Evolutionary conservation across 2,888 invertebrate genomes (phyloP).

Genomic region (Agrotis clavis): DNA sequence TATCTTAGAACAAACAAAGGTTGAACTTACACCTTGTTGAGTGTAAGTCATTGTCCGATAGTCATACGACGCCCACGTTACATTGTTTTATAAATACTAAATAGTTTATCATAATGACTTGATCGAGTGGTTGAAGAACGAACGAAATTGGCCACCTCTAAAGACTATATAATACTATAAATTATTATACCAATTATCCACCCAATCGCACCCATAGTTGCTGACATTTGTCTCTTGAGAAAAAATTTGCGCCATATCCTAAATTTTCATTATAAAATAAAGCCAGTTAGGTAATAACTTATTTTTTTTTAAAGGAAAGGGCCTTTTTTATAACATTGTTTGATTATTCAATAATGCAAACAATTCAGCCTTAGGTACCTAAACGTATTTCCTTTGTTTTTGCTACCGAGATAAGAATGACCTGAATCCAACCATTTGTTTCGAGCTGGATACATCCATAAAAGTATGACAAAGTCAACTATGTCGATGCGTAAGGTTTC

Average conservation of each 20-base stretch:
- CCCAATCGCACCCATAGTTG: too few relatives aligned
- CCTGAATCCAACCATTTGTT: conserved; percentile 18
- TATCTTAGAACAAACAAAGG: conserved; percentile 69
- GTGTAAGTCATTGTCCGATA: conserved; percentile 73
- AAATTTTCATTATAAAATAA: not conserved
- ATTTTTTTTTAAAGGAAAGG: not conserved
- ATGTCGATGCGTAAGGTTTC: not conserved
- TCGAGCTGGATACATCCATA: conserved; percentile 7
- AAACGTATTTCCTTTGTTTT: conserved; percentile 27
- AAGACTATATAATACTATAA: not conserved
- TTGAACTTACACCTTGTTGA: conserved; percentile 63
- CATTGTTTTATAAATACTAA: conserved; percentile 51
- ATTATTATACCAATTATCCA: not conserved
- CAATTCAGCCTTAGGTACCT: conserved; percentile 5
- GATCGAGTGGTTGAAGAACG: conserved; percentile 18
- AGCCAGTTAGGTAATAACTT: too few relatives aligned
- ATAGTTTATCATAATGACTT: conserved; percentile 24
- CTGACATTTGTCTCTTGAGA: too few relatives aligned
- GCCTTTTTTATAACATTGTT: not conserved
- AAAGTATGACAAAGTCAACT: conserved; percentile 10
- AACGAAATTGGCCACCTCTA: not conserved
- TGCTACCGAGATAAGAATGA: conserved; percentile 21
- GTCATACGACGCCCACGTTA: conserved; percentile 33
- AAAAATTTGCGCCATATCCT: too few relatives aligned
- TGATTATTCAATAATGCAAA: conserved; percentile 1